Conservation (phyloP, 2,113 vertebrate species). For the Athene noctua region DNA sequence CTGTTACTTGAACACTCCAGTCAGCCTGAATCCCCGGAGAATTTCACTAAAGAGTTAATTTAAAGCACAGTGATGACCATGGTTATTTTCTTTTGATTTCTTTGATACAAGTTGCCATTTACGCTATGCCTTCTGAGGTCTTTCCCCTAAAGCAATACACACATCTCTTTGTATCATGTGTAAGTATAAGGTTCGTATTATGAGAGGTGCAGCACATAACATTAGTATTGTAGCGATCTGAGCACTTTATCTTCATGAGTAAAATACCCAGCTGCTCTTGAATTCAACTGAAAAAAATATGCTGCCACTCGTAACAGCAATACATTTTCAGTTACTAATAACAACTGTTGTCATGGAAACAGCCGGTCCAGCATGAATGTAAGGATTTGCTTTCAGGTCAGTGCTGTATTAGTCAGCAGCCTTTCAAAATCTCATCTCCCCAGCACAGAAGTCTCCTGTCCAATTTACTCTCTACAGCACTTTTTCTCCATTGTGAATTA, state of each 20-base stretch:
- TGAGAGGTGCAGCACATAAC: conserved; percentile 41
- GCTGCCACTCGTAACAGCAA: conserved; percentile 72
- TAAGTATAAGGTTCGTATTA: background rate
- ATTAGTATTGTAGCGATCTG: conserved; percentile 21
- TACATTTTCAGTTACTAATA: conserved; percentile 79
- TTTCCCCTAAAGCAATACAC: background rate
- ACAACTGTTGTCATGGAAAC: conserved; percentile 78
- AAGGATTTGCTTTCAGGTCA: conserved; percentile 78
- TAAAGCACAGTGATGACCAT: background rate
- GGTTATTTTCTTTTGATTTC: conserved; percentile 33
- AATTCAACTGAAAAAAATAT: conserved; percentile 66
- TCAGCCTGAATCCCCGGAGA: background rate
- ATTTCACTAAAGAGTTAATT: conserved; percentile 42
- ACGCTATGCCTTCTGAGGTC: background rate
- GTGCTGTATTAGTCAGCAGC: conserved; percentile 76
- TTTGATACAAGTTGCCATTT: conserved; percentile 2
- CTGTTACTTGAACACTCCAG: background rate
- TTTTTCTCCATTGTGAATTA: conserved; percentile 58
- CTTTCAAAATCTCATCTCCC: conserved; percentile 68
- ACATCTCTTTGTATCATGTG: background rate
- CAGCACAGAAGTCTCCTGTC: conserved; percentile 48
- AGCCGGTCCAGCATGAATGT: conserved; percentile 73
- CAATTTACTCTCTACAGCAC: conserved; percentile 60
- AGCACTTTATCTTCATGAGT: conserved; percentile 63
- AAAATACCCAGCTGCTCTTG: conserved; percentile 71